phyloP scores from a whole-genome alignment of 2,888 invertebrate genomes.

The Deilephila elpenor region DNA sequence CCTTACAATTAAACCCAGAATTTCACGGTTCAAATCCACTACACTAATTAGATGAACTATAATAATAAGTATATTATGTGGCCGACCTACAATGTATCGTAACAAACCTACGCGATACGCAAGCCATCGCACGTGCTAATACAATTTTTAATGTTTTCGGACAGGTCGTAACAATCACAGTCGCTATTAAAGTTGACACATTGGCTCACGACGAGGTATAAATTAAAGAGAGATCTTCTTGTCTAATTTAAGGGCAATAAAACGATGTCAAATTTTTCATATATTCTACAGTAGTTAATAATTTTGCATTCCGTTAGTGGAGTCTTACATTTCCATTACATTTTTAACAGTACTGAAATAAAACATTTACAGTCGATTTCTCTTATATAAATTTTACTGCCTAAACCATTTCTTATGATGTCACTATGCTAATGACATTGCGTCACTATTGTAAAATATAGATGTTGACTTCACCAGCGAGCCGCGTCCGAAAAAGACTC shows the following conservation, averaged over 20 bases:
- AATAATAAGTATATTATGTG: background rate
- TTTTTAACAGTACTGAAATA: too few relatives aligned
- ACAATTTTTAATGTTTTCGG: background rate
- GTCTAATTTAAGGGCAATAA: background rate
- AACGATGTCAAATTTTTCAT: background rate
- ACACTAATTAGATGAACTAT: background rate
- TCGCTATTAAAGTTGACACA: conserved; percentile 11
- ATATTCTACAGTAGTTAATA: background rate
- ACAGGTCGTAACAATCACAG: conserved; percentile 20
- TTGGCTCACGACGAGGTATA: conserved; percentile 14
- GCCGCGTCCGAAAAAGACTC: conserved; percentile 10
- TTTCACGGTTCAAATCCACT: too few relatives aligned
- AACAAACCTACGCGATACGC: background rate
- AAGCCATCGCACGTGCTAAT: background rate
- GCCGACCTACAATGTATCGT: background rate
- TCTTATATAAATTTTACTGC: background rate
- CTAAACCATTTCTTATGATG: background rate
- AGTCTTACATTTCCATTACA: too few relatives aligned
- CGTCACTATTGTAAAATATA: background rate
- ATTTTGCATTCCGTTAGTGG: too few relatives aligned
- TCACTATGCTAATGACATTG: background rate
- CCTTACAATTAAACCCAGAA: too few relatives aligned
- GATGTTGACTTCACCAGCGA: background rate
- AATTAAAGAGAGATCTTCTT: background rate
- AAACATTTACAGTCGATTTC: background rate